Evolutionary conservation across 2,888 invertebrate species (phyloP).

Genomic region (Acanthosepion pharaonis): DNA sequence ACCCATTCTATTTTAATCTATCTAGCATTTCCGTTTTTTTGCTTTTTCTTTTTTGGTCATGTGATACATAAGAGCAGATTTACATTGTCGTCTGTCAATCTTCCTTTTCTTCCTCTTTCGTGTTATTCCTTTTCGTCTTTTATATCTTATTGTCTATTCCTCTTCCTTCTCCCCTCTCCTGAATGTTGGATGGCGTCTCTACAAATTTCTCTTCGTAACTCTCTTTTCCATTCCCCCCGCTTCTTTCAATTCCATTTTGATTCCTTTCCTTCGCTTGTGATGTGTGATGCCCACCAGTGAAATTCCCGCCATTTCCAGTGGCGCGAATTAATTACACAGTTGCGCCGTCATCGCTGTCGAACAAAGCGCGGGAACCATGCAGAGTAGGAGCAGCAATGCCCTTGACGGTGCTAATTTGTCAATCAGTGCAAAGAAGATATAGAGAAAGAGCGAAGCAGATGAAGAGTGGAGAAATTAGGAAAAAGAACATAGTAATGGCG

Average conservation of each 20-base stretch:
- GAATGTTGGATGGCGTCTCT: background rate
- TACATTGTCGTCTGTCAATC: no score
- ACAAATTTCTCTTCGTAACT: background rate
- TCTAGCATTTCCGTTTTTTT: no score
- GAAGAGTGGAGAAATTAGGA: background rate
- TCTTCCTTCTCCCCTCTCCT: background rate
- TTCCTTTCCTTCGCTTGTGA: background rate
- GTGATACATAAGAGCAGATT: no score
- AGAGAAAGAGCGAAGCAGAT: no score
- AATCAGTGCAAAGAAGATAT: background rate
- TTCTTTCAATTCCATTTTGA: background rate
- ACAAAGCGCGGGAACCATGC: slow-evolving; percentile 18
- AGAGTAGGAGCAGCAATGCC: background rate
- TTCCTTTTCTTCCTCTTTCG: background rate
- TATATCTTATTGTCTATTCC: background rate
- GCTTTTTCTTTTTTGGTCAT: no score
- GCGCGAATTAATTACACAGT: slow-evolving; percentile 33
- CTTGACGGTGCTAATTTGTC: background rate
- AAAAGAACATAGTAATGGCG: no score
- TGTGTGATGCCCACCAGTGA: slow-evolving; percentile 9
- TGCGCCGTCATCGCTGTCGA: background rate
- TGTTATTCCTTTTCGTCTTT: background rate
- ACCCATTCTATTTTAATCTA: no score
- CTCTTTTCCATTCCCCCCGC: background rate
- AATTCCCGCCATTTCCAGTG: background rate